Base-by-base conservation (phyloP, 1,140 invertebrate genomes). In the Agrypnia vestita region DNA sequence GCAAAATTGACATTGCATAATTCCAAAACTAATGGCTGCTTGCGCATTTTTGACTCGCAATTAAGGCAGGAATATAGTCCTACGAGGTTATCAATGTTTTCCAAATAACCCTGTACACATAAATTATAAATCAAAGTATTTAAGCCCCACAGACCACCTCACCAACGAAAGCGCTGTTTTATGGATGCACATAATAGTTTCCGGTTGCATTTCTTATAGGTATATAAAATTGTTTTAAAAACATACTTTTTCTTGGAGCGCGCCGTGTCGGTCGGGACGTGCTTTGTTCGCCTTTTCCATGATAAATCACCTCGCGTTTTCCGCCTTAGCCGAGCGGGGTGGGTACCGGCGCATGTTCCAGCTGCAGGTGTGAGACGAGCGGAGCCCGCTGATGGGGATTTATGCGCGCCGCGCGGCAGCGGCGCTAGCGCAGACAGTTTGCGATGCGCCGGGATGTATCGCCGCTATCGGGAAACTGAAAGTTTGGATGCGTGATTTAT, bases 401-500 rank as follows among this genome's bases (percentile, higher is more conserved):
- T 82, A 82, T 82, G 80, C 61, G 44, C 77, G 75, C 61, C 76
- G 76, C 72, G 80, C 61, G 76, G 79, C 67, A 25, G 80, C 61
- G 76, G 79, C 67, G 46, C 62, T 15, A 21, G 62, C 25, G 49
- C 44, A 64, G 19, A 46, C 73, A 61, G 73, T 61, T 59, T 25
- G 46, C 76, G 44, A 55, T 61, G 67, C 77, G 43, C 73, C 8
- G 53, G 12, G 35, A 19, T 74, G 51, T 74, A 56, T 73, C 53
- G 71, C 59, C 67, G 59, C 72, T 69, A 72, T 82, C 76, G 62
- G 73, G 49, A 76, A 82, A 82, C 80, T 79, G 73, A 82, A 82
- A 82, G 76, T 82, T 82, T 82, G 61, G 59, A 79, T 49, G 61
- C 51, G 61, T 82, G 80, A 82, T 82, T 82, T 82, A 82, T 82